Evolutionary conservation across 2,888 invertebrate species (phyloP), one percentile per base, ranked within the genome.

Genomic region (Microchrysa polita): DNA sequence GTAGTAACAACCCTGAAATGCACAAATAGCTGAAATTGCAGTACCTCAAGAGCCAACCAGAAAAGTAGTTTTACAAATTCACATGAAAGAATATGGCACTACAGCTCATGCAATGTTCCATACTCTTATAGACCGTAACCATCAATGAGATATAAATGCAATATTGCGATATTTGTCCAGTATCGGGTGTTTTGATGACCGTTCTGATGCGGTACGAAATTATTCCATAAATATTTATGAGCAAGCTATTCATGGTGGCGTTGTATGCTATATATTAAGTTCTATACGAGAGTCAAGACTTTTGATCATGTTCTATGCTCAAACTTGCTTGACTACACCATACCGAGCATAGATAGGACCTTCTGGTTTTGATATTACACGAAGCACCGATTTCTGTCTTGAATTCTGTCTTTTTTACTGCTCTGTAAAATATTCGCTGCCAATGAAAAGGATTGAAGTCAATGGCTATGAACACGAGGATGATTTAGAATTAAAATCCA

Each of bases 161-260:
- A 72, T 72, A 59, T 59, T 60, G 72, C 48, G 23, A 60, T 72
- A 72, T 72, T 60, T 67, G 67, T 40, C 69, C 69, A 69, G 69
- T 69, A 69, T 69, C 55, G 69, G 57, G 57, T 69, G 18, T 69
- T 60, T 72, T 59, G 72, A 72, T 72, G 48, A 60, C 72, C 60
- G 42, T 16, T 44, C 57, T 48, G 72, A 44, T 23, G 34, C 59
- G 60, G 34, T 57, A 72, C 60, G 72, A 72, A 72, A 72, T 72
- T 72, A 72, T 72, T 72, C 72, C 72, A 72, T 72, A 72, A 72
- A 72, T 72, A 72, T 72, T 72, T 72, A 72, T 72, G 72, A 72
- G 72, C 12, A 5, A 72, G 20, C 42, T 42, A 48, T 34, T 65
- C 65, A n/a, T 18, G 22, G 22, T 48, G 20, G 23, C 44, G 44